These are phyloP conservation scores for Ceramica pisi DNA, from an alignment of 2,888 invertebrate genomes.

Conservation along the genomic window DNA sequence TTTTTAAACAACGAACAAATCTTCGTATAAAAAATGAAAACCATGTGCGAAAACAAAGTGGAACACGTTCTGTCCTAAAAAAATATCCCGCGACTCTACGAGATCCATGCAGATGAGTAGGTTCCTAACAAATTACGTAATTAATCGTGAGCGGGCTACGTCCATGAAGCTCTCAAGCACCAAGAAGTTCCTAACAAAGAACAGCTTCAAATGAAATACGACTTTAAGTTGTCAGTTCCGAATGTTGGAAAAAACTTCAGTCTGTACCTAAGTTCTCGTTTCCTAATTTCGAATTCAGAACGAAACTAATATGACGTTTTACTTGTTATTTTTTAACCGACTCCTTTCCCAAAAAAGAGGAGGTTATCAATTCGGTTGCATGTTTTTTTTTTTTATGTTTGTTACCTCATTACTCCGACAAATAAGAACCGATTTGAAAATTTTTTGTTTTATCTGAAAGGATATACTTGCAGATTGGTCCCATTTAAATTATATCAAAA, in stretches of 20 bases:
- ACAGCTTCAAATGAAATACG: constrained; percentile 52
- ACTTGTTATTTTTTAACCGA: not conserved
- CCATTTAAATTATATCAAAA: no score
- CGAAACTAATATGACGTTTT: not conserved
- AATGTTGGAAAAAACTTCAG: constrained; percentile 40
- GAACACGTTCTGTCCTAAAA: constrained; percentile 36
- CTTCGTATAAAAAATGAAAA: constrained; percentile 3
- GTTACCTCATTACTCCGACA: no score
- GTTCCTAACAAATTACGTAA: constrained; percentile 50
- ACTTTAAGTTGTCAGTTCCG: constrained; percentile 56
- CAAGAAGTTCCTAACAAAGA: constrained; percentile 58
- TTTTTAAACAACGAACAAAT: constrained; percentile 16
- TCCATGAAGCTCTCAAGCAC: constrained; percentile 36
- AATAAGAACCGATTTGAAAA: no score
- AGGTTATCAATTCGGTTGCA: no score
- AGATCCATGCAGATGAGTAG: constrained; percentile 43
- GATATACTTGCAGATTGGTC: no score
- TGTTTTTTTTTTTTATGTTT: no score
- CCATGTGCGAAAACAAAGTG: constrained; percentile 34
- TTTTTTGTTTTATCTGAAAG: no score
- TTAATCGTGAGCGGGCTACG: constrained; percentile 50
- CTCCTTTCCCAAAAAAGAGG: no score
- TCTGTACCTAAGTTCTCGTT: constrained; percentile 28
- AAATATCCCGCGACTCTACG: constrained; percentile 28
- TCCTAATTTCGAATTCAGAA: constrained; percentile 24